Evolutionary conservation across 2,797 vertebrate genomes (phyloP), one percentile per base, ranked within the genome.

Genomic region (Astyanax mexicanus): DNA sequence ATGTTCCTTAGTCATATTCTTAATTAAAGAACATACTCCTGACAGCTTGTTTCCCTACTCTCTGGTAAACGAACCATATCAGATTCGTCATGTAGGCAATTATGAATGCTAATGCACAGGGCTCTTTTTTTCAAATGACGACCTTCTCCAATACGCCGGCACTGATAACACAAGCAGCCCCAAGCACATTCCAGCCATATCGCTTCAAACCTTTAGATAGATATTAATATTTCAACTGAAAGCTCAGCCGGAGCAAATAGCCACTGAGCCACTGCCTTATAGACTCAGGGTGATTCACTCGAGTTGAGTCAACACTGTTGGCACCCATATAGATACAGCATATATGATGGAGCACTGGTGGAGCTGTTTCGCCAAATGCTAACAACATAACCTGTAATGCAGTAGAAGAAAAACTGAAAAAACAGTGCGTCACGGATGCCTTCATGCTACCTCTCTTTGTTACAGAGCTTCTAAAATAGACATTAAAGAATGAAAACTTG

Each of bases 51-150:
- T 92, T 93, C 89, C 90, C 90, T 88, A 92, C 84, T 80, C 80
- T 87, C 92, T 92, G 94, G 93, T 95, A 95, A 96, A 96, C 92
- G 93, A 97, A 95, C 94, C 95, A 90, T 93, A 93, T 95, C 95
- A 95, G 93, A 97, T 96, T 93, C 90, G 93, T 94, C 94, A 92
- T 96, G 91, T 95, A 94, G 95, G 93, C 95, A 95, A 96, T 98
- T 96, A 90, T 94, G 81, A 81, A 81, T 81, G 81, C 82, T 83
- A 81, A 85, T 81, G 78, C 72, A 78, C 65, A 73, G 62, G 51
- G 72, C 69, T 75, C 78, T 75, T 58, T 81, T n/a, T 73, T 75
- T 76, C 60, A 83, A 81, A 80, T 57, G 68, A 79, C 70, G 74
- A 79, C 83, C 77, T 81, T 79, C 68, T 38, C 57, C 42, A 47